Conservation (phyloP, 2,888 invertebrate genomes). For the Hetaerina titia region DNA sequence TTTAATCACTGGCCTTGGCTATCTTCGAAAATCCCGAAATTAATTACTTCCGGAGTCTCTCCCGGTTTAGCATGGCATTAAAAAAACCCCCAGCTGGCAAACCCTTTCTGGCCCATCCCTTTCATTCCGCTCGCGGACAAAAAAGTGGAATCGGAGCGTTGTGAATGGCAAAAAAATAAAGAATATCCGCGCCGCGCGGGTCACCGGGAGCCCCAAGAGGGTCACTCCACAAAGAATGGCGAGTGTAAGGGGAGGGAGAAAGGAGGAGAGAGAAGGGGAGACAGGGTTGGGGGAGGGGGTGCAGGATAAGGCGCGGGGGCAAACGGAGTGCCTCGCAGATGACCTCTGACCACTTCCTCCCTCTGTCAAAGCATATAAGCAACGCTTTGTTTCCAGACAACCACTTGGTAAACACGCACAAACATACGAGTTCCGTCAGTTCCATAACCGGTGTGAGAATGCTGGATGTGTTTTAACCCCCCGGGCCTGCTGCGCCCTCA, state of each 20-base stretch:
- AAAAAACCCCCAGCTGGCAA: not conserved
- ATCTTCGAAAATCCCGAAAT: constrained; percentile 31
- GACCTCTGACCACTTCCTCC: constrained; percentile 27
- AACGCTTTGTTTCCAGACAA: constrained; percentile 27
- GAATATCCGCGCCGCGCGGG: not conserved
- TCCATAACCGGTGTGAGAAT: not conserved
- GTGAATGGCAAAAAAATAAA: not conserved
- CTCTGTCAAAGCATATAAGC: constrained; percentile 27
- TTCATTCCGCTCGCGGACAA: not conserved
- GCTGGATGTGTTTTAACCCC: not conserved
- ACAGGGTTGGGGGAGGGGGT: not conserved
- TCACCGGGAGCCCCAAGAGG: not conserved
- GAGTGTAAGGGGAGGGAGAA: too few species aligned
- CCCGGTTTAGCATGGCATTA: not conserved
- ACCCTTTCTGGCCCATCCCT: constrained; percentile 1
- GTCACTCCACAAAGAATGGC: constrained; percentile 12
- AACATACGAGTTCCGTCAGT: constrained; percentile 21
- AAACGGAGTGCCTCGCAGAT: not conserved
- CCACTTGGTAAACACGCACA: constrained; percentile 24
- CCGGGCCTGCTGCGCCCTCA: not conserved
- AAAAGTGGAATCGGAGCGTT: not conserved
- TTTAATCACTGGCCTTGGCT: not conserved
- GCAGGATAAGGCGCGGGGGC: not conserved
- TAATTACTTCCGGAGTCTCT: not conserved
- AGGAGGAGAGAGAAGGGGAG: not conserved